Percentiles rank a stretch among this genome's conserved stretches.
Conservation (phyloP, 2,888 invertebrate species). For the Diaphora mendica region DNA sequence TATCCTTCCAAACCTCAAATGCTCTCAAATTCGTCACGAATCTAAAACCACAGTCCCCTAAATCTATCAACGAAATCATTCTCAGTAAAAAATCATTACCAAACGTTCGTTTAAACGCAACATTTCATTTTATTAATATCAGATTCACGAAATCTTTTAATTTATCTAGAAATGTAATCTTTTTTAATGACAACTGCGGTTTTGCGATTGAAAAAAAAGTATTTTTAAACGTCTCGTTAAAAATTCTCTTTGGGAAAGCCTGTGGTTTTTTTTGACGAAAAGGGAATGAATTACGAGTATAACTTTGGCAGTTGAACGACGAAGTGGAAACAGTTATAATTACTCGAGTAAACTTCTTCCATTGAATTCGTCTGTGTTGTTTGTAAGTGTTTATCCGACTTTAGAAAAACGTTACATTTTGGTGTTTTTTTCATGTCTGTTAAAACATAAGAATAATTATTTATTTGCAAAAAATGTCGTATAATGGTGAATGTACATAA, state of each 20-base stretch:
- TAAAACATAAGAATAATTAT: too few species aligned
- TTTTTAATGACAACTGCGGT: conserved; percentile 1
- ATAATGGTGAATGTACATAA: too few species aligned
- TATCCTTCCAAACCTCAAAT: background rate
- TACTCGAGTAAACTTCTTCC: background rate
- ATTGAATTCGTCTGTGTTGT: background rate
- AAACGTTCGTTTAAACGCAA: background rate
- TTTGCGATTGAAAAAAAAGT: background rate
- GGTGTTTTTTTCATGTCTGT: too few species aligned
- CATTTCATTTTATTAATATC: background rate
- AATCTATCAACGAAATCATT: background rate
- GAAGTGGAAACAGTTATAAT: background rate
- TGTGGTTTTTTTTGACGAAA: conserved; percentile 3
- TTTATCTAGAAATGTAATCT: conserved; percentile 17
- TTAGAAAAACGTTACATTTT: too few species aligned
- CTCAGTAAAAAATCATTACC: background rate
- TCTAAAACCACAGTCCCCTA: background rate
- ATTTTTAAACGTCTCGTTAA: conserved; percentile 3
- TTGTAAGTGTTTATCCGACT: background rate
- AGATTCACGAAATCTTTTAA: background rate
- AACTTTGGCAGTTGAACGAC: background rate
- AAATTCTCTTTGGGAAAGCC: background rate
- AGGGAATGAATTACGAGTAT: background rate
- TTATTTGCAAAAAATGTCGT: too few species aligned
- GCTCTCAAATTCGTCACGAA: background rate